phyloP scores from a whole-genome alignment of 1,140 invertebrate species.

The Drosophila hydei region DNA sequence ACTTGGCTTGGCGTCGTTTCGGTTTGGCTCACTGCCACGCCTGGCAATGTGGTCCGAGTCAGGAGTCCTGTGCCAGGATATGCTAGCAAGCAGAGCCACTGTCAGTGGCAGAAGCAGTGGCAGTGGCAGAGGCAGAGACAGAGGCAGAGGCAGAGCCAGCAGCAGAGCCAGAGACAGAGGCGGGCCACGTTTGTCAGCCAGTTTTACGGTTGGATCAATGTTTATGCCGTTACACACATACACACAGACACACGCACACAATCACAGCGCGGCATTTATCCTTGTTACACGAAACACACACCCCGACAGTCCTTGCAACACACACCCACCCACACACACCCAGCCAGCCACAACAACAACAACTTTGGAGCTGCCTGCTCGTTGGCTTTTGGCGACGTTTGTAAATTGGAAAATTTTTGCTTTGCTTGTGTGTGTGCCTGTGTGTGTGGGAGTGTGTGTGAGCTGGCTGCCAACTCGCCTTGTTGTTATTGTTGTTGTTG shows the following conservation, averaged over 20 bases:
- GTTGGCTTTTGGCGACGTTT: constrained; percentile 65
- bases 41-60: constrained; percentile 21
- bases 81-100: background rate
- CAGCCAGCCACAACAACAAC: constrained; percentile 9
- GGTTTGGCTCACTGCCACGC: constrained; percentile 74
- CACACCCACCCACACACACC: constrained; percentile 13
- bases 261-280: constrained; percentile 69
- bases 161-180: background rate
- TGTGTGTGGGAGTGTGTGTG: constrained; percentile 11
- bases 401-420: constrained; percentile 77
- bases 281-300: constrained; percentile 60
- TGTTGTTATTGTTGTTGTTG: constrained; percentile 27
- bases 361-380: constrained; percentile 47
- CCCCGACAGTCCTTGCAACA: constrained; percentile 1
- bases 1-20: constrained; percentile 80
- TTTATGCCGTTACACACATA: constrained; percentile 70
- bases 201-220: constrained; percentile 81
- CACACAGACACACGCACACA: constrained; percentile 32
- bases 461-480: background rate
- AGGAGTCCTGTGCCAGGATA: constrained; percentile 21
- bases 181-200: constrained; percentile 72
- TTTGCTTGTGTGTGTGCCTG: constrained; percentile 21
- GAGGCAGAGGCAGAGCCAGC: too few relatives aligned
- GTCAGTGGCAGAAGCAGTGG: background rate
- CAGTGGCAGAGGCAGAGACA: background rate